Evolutionary conservation across 2,113 vertebrate genomes (phyloP).

Genomic region (Calidris pugnax): DNA sequence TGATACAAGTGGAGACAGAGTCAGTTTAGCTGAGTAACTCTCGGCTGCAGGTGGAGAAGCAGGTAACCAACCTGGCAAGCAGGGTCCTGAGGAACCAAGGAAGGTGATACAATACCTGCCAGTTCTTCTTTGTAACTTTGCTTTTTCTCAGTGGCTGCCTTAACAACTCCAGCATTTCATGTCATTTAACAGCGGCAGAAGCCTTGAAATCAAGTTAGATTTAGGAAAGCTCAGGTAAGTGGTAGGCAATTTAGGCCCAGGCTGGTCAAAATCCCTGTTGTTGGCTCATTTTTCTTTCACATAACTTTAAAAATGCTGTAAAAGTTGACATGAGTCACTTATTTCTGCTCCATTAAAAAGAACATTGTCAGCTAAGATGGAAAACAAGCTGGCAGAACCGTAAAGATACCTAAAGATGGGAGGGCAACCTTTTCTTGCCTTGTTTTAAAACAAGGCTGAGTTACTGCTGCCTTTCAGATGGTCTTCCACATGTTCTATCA

Average conservation of each 20-base stretch:
- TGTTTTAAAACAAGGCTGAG: neutral
- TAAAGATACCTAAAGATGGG: neutral
- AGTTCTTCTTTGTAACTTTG: neutral
- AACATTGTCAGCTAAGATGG: neutral
- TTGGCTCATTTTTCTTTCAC: neutral
- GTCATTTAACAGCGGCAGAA: neutral
- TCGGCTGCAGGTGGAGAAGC: neutral
- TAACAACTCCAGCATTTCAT: neutral
- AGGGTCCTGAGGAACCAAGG: neutral
- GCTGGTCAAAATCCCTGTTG: neutral
- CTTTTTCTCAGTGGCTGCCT: neutral
- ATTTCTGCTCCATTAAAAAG: neutral
- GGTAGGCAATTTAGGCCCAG: neutral
- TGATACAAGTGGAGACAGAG: neutral
- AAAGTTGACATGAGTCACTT: neutral
- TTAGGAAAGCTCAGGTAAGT: neutral
- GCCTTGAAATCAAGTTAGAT: neutral
- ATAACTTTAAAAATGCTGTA: neutral
- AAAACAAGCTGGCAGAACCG: neutral
- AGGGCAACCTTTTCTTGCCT: neutral
- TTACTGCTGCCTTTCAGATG: neutral
- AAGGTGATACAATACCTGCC: neutral
- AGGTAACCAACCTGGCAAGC: rapidly evolving
- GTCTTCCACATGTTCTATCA: neutral
- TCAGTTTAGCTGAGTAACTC: neutral